A percentile compares a stretch with the other conserved stretches of the same genome.
Evolutionary conservation across 2,888 invertebrate genomes (phyloP).

Genomic region (Meliscaeva auricollis): DNA sequence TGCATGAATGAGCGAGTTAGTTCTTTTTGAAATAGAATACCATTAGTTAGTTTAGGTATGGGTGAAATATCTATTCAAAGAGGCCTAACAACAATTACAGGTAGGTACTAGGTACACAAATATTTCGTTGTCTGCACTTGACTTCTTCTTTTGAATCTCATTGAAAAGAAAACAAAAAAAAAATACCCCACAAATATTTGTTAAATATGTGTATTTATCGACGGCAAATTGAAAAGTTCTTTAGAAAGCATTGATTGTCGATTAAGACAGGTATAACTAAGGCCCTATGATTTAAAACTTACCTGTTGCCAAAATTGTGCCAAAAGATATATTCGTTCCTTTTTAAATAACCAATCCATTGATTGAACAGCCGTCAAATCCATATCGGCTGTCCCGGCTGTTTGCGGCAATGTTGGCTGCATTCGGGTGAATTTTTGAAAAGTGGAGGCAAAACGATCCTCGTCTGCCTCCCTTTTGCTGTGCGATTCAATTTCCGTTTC

Average conservation of each 20-base stretch:
- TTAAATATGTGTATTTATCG: conserved; percentile 28
- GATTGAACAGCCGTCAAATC: conserved; percentile 97
- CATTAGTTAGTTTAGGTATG: too few relatives aligned
- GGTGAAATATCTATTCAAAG: too few relatives aligned
- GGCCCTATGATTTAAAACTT: conserved; percentile 83
- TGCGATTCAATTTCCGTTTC: conserved; percentile 71
- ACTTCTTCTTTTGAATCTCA: too few relatives aligned
- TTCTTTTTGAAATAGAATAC: too few relatives aligned
- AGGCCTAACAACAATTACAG: too few relatives aligned
- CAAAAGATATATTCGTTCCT: conserved; percentile 96
- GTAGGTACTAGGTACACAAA: too few relatives aligned
- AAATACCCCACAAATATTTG: too few relatives aligned
- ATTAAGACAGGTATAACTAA: too few relatives aligned
- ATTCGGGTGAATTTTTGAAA: conserved; percentile 85
- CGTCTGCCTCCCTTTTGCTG: conserved; percentile 70
- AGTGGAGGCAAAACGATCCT: conserved; percentile 75
- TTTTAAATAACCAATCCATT: conserved; percentile 98
- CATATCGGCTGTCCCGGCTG: conserved; percentile 91
- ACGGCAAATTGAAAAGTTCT: conserved; percentile 37
- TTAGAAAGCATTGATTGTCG: too few relatives aligned
- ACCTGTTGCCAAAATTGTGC: conserved; percentile 99
- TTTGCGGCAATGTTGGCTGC: conserved; percentile 91
- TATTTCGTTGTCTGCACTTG: too few relatives aligned
- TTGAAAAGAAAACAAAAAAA: neutral
- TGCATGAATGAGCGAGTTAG: too few relatives aligned